phyloP scores from a whole-genome alignment of 2,888 invertebrate genomes.

The Stictocephala bisonia region DNA sequence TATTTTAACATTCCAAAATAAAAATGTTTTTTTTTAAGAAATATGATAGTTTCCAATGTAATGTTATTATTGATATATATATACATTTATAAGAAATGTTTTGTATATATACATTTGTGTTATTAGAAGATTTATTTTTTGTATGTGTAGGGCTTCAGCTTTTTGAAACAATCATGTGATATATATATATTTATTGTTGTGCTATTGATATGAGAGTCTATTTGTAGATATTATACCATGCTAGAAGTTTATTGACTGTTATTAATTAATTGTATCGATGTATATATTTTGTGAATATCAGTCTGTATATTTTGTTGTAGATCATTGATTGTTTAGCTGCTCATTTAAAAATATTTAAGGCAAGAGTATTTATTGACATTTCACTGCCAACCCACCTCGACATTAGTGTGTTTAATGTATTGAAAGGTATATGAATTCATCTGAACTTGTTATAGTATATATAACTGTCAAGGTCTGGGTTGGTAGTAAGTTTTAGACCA shows the following conservation, averaged over 20 bases:
- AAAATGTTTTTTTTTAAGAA: slow-evolving; percentile 23
- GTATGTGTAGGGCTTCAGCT: slow-evolving; percentile 37
- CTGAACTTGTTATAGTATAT: too few species aligned
- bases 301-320: slow-evolving; percentile 37
- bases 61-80: slow-evolving; percentile 7
- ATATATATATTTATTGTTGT: slow-evolving; percentile 41
- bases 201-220: slow-evolving; percentile 35
- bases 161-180: slow-evolving; percentile 33
- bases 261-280: slow-evolving; percentile 25
- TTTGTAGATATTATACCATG: slow-evolving; percentile 32
- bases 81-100: slow-evolving; percentile 3
- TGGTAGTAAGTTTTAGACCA: slow-evolving; percentile 8
- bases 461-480: too few species aligned
- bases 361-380: slow-evolving; percentile 30
- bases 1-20: slow-evolving; percentile 39
- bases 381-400: slow-evolving; percentile 2
- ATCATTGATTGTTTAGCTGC: slow-evolving; percentile 34
- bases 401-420: too few species aligned
- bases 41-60: slow-evolving; percentile 31
- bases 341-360: slow-evolving; percentile 32
- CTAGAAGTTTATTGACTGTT: slow-evolving; percentile 40
- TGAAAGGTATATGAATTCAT: too few species aligned
- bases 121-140: slow-evolving; percentile 40
- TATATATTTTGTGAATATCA: slow-evolving; percentile 39
- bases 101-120: slow-evolving; percentile 33